phyloP scores from a whole-genome alignment of 2,113 vertebrate species.

The Mirza zaza region DNA sequence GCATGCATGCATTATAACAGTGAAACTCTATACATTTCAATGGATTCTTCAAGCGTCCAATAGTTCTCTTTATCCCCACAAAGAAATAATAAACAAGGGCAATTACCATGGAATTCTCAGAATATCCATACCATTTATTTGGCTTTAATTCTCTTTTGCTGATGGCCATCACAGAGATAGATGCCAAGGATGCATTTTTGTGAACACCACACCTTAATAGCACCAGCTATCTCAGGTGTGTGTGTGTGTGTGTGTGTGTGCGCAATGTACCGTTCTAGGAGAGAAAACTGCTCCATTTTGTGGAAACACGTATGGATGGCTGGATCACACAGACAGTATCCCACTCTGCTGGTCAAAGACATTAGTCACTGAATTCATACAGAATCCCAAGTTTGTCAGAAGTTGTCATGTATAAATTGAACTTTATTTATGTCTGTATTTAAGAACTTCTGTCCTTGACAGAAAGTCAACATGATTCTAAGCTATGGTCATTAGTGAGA shows the following conservation, averaged over 20 bases:
- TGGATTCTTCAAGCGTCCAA: neutral
- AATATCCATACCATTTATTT: neutral
- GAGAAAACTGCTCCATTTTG: neutral
- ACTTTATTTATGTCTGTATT: neutral
- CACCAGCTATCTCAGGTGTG: neutral
- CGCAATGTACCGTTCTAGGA: neutral
- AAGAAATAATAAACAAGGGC: neutral
- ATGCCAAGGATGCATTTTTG: neutral
- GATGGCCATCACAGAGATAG: neutral
- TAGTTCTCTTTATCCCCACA: neutral
- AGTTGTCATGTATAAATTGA: neutral
- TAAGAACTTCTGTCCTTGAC: neutral
- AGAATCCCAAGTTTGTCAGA: neutral
- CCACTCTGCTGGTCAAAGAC: neutral
- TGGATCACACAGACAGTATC: neutral
- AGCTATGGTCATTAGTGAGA: neutral
- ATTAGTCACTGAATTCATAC: neutral
- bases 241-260: fast-evolving
- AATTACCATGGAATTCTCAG: neutral
- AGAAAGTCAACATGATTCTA: conserved; percentile 9
- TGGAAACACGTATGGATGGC: neutral
- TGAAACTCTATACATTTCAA: neutral
- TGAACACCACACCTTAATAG: neutral
- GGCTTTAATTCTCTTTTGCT: neutral
- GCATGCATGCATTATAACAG: neutral